Base-by-base conservation (phyloP, 2,888 invertebrate species). In the Gymnosoma rotundatum region DNA sequence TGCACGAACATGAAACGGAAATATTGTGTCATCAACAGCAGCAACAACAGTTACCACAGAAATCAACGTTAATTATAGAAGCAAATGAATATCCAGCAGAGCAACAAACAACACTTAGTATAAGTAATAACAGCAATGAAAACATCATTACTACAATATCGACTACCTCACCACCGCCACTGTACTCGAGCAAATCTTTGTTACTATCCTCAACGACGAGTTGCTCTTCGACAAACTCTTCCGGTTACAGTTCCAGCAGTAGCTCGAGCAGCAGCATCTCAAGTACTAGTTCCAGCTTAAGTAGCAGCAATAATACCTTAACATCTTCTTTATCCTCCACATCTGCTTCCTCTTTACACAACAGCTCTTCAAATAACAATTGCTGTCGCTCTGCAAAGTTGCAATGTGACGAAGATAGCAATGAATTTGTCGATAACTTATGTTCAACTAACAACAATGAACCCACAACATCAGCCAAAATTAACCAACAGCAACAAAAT, bases 1-100 rank as follows among this genome's bases (percentile, higher is more conserved):
- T 93, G 88, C 88, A 89, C 83, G 91, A 89, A 87, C 87, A 87
- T 86, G 89, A 89, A 85, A 88, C 86, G 83, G 88, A 87, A 79
- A 80, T 79, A 83, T 75, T 87, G 80, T 87, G 86, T 81, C 83
- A 72, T 48, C 69, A 83, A 18, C 69, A 81, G 56, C 82, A 70
- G n/a, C 80, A 84, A 25, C 73, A 79, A 78, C 72, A 73, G 54
- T 70, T 66, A 76, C 69, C 61, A 56, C 56, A 56, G 20, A 78
- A 64, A 52, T 58, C 76, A n/a, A 5, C 54, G 45, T 64, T 76
- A 64, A 38, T 50, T 38, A 38, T 64, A 52, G 54, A 67, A 72
- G 10, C 61, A 72, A 25, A 69, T 52, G 64, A 74, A 73, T 52
- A 78, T 25, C 75, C 73, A 42, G 52, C 56, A 25, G 67, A 56